Evolutionary conservation across 2,888 invertebrate species (phyloP).

Genomic region (Tetheella fluctuosa): DNA sequence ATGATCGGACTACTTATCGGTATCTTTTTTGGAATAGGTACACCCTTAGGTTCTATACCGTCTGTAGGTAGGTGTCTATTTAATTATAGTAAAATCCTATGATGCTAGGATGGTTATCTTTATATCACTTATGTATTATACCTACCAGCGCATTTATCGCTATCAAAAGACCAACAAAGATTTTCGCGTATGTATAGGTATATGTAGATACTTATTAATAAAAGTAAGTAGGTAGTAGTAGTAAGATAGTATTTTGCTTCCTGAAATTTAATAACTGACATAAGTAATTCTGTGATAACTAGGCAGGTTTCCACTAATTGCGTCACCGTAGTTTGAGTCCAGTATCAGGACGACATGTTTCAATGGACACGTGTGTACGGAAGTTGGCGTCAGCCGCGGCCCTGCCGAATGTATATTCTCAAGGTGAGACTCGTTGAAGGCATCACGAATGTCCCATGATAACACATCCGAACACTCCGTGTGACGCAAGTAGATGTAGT

Average conservation of each 20-base stretch:
- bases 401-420: constrained; percentile 79
- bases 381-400: constrained; percentile 79
- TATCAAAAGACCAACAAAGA: no score
- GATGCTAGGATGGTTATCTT: no score
- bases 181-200: no score
- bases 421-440: constrained; percentile 72
- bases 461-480: constrained; percentile 83
- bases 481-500: constrained; percentile 77
- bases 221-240: neutral
- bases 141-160: no score
- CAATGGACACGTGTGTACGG: constrained; percentile 80
- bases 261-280: constrained; percentile 39
- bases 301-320: constrained; percentile 71
- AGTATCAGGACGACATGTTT: constrained; percentile 81
- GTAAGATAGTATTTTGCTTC: neutral
- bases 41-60: no score
- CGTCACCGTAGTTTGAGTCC: constrained; percentile 86
- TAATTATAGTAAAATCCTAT: no score
- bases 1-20: no score
- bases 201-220: neutral
- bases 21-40: no score
- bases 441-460: constrained; percentile 81
- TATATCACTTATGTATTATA: no score
- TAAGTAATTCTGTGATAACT: constrained; percentile 66
- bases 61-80: no score